Base-by-base conservation (phyloP, 2,113 vertebrate genomes). In the Cyrtonyx montezumae region DNA sequence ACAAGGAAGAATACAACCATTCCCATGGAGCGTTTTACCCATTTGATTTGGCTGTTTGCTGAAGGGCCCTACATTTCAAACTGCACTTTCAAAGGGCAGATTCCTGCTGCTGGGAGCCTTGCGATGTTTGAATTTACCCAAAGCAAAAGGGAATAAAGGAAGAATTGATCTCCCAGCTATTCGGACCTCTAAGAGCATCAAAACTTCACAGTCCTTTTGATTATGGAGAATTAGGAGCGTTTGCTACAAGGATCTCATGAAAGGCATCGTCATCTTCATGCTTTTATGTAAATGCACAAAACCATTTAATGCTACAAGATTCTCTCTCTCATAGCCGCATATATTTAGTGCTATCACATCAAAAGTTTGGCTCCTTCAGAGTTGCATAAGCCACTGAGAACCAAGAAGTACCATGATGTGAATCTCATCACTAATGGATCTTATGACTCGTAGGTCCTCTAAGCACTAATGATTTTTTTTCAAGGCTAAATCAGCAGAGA, bases 401-500 rank as follows among this genome's bases (percentile, higher is more conserved):
- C 55, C 46, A 87, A 96, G 82, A 80, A 87, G 30, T 61, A 95
- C 79, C 76, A 49, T 8, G 82, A 94, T 90, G 81, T 81, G 73
- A 93, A 55, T 76, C 79, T 96, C 88, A 92, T 19, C 77, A 82
- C 68, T 95, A 96, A 96, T 93, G 85, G 82, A 95, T 93, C 83
- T 93, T 49, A 46, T 30, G 90, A 86, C 78, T 96, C 93, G 55
- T 4, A 94, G 74, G 71, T 85, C 84, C 88, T 96, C 66, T 87
- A 93, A 96, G 80, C 42, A 62, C 77, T 96, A 94, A 96, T 62
- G 87, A 96, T 94, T 96, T 58, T 58, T 94, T 94, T 83, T 92
- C 90, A 91, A 94, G 84, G 85, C 88, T 63, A 93, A 91, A 93
- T 91, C 95, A 96, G 92, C 25, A 26, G 63, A 95, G 68, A 89